Percentiles rank a stretch among this genome's conserved stretches.
Conservation (phyloP, 2,797 vertebrate genomes). For the Pipistrellus nathusii region DNA sequence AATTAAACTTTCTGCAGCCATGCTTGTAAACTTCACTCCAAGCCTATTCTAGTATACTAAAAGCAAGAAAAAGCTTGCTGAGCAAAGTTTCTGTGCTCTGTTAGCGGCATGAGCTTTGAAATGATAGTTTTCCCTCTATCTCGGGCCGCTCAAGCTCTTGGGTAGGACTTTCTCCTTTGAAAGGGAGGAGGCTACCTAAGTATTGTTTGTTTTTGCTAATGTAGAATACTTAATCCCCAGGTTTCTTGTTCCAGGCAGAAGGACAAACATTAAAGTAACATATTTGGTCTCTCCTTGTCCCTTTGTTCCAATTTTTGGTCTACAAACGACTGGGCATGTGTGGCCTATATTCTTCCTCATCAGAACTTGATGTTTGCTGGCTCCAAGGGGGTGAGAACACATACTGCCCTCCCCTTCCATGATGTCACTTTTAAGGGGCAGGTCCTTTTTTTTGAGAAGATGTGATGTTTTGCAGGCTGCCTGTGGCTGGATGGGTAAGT, state of each 20-base stretch:
- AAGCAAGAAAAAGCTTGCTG: background rate
- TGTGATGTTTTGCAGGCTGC: background rate
- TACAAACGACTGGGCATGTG: background rate
- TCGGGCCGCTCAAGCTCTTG: background rate
- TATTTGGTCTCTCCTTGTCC: background rate
- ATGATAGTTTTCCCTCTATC: background rate
- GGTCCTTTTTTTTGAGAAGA: background rate
- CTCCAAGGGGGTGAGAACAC: background rate
- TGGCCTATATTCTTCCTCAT: background rate
- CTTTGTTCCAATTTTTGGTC: background rate
- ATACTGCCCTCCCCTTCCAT: too few relatives aligned
- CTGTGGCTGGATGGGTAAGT: background rate
- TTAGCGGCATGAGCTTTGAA: background rate
- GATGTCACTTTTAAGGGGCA: background rate
- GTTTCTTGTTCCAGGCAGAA: background rate
- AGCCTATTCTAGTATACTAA: background rate
- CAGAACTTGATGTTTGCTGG: background rate
- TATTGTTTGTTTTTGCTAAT: background rate
- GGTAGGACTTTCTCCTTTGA: background rate
- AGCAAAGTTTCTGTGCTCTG: background rate
- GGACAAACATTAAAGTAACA: background rate
- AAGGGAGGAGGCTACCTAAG: background rate
- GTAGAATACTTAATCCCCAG: background rate
- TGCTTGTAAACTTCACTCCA: background rate
- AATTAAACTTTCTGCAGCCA: background rate